Evolutionary conservation across 2,797 vertebrate genomes (phyloP).

Genomic region (Antennarius maculatus): DNA sequence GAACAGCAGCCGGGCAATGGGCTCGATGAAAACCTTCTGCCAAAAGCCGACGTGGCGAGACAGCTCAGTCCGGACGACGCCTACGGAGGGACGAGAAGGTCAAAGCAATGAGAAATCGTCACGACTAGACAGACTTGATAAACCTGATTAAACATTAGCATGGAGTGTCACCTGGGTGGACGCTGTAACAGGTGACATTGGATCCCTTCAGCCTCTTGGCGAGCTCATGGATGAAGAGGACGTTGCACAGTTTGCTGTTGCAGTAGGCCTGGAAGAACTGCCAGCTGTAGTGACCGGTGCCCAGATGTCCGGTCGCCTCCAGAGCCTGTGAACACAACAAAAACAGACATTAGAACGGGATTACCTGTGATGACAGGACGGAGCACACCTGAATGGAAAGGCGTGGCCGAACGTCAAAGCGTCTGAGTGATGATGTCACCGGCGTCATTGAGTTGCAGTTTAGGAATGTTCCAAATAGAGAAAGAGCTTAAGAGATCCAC

Average conservation of each 20-base stretch:
- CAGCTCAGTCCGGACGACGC: conserved; percentile 76
- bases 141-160: too few relatives aligned
- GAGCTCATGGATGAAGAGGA: conserved; percentile 79
- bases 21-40: conserved; percentile 79
- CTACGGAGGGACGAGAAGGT: conserved; percentile 39
- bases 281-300: conserved; percentile 75
- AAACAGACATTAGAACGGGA: background rate
- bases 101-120: background rate
- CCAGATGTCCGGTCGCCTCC: conserved; percentile 62
- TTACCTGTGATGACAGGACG: background rate
- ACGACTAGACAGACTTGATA: too few relatives aligned
- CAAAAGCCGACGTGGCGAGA: conserved; percentile 76
- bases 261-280: conserved; percentile 80
- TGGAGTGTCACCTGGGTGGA: conserved; percentile 71
- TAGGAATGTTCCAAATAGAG: background rate
- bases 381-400: background rate
- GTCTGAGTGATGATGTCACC: background rate
- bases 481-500: background rate
- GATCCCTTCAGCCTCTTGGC: conserved; percentile 71
- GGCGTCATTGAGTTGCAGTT: too few relatives aligned
- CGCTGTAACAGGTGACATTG: conserved; percentile 76
- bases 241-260: conserved; percentile 81
- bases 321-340: conserved; percentile 53
- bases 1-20: conserved; percentile 74
- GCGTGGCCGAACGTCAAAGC: background rate